These are phyloP conservation scores for Stegodyphus dumicola DNA, from an alignment of 1,140 invertebrate species.

Conservation along the genomic window DNA sequence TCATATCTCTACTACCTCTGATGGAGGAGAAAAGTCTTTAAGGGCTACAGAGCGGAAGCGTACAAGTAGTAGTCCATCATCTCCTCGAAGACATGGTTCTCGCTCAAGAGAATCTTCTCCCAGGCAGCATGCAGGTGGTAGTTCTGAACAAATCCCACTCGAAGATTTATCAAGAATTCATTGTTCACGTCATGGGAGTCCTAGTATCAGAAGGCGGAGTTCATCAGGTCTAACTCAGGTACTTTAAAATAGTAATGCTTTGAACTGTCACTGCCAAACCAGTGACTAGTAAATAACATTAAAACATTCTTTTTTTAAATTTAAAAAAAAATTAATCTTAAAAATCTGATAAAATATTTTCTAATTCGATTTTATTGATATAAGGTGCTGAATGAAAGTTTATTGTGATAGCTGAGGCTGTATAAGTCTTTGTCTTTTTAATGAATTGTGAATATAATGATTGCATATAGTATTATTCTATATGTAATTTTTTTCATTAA, in stretches of 20 bases:
- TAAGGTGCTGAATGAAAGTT: too few species aligned
- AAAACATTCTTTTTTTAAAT: too few species aligned
- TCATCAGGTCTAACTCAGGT: conserved; percentile 54
- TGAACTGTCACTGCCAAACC: too few species aligned
- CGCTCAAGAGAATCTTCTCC: conserved; percentile 78
- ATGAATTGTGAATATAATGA: not conserved
- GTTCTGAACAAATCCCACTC: conserved; percentile 83
- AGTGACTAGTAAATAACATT: too few species aligned
- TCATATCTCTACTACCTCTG: not conserved
- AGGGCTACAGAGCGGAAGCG: conserved; percentile 53
- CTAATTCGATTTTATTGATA: too few species aligned
- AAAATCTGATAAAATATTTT: too few species aligned
- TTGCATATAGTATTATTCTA: not conserved
- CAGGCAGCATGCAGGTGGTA: conserved; percentile 76
- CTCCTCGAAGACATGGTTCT: conserved; percentile 55
- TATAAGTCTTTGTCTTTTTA: not conserved
- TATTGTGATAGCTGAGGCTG: too few species aligned
- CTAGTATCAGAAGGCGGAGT: conserved; percentile 61
- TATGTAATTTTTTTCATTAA: not conserved
- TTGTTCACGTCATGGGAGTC: conserved; percentile 58
- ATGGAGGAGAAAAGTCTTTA: conserved; percentile 8
- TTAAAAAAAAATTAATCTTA: too few species aligned
- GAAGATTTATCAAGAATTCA: conserved; percentile 76
- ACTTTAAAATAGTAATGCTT: not conserved
- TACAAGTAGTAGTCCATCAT: conserved; percentile 64